Evolutionary conservation across 37 sponge, comb jelly and placozoan species (phyloP), one percentile per base, ranked within the genome.

Genomic region (Sycon ciliatum): DNA sequence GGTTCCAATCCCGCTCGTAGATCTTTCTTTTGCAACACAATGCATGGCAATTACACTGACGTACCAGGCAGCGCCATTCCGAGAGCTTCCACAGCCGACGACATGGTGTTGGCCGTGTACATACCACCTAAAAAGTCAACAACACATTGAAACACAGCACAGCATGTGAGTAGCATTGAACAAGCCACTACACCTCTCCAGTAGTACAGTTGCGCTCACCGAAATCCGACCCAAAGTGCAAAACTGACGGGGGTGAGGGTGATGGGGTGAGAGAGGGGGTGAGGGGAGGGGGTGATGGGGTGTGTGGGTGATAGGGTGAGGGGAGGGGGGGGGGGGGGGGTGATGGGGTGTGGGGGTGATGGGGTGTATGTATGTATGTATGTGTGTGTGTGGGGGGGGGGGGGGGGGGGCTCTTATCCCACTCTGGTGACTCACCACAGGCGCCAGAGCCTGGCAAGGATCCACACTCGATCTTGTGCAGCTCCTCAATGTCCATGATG

Each of bases 51-150:
- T n/a, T n/a, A n/a, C n/a, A n/a, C n/a, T n/a, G n/a, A n/a, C n/a
- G n/a, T n/a, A 79, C 87, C 83, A 36, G 87, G 83, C 30, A 74
- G 61, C 6, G 80, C 72, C 73, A 83, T 82, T 53, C 83, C 83
- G 35, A 83, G 42, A 39, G 87, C 83, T 36, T 79, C 83, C 27
- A 87, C 68, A 42, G 80, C 80, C 40, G 80, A 74, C 6, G 80
- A 83, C 83, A 87, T 87, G n/a, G 87, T 83, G 67, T 83, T 87
- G 9, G 87, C 87, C 34, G 83, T 87, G 49, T 76, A 87, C 87
- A 85, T 85, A 3, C 86, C 86, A 28, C 86, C 86, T 85, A 60
- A 1, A 42, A 35, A 55, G 13, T 26, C 38, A 11, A 68, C 20
- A 7, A 57, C 38, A 18, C 35, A 32, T 42, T 39, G 16, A 18